A percentile compares a stretch with the other conserved stretches of the same genome.
These are phyloP conservation scores for Ceyx cyanopectus DNA, from an alignment of 2,113 vertebrate species.

Conservation along the genomic window DNA sequence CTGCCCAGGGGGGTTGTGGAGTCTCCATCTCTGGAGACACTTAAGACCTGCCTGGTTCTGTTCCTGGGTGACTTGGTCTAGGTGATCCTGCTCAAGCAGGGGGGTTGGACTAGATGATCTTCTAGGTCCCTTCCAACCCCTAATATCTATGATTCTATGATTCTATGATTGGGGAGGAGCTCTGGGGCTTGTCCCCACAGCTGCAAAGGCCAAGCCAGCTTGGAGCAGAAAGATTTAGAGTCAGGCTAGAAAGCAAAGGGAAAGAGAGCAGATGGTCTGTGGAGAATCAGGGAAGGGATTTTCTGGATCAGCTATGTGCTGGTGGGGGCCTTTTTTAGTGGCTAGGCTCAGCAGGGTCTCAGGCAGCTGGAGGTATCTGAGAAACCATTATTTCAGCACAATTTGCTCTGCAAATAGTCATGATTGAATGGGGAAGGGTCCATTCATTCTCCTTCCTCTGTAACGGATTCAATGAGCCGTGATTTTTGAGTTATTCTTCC, in stretches of 20 bases:
- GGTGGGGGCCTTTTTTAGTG: background rate
- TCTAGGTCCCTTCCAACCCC: too few species aligned
- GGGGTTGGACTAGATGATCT: too few species aligned
- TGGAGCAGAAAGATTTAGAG: background rate
- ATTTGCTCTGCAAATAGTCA: slow-evolving; percentile 31
- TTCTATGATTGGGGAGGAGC: background rate
- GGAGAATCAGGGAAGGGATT: background rate
- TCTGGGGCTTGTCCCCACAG: background rate
- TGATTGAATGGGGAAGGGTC: background rate
- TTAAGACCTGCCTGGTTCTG: too few species aligned
- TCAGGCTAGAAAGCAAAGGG: background rate
- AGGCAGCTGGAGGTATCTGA: background rate
- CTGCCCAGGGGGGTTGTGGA: too few species aligned
- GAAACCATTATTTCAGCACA: background rate
- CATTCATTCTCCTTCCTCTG: slow-evolving; percentile 3
- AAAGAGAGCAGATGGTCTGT: background rate
- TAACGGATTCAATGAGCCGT: slow-evolving; percentile 18
- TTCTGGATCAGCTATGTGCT: background rate
- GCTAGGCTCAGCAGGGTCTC: background rate
- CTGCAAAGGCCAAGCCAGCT: background rate
- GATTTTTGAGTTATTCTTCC: slow-evolving; percentile 25
- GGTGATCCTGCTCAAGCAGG: too few species aligned
- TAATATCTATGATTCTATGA: too few species aligned
- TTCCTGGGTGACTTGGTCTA: too few species aligned
- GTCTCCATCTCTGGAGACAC: too few species aligned